Evolutionary conservation across 2,797 vertebrate genomes (phyloP), one percentile per base, ranked within the genome.

Genomic region (Neoniphon sammara): DNA sequence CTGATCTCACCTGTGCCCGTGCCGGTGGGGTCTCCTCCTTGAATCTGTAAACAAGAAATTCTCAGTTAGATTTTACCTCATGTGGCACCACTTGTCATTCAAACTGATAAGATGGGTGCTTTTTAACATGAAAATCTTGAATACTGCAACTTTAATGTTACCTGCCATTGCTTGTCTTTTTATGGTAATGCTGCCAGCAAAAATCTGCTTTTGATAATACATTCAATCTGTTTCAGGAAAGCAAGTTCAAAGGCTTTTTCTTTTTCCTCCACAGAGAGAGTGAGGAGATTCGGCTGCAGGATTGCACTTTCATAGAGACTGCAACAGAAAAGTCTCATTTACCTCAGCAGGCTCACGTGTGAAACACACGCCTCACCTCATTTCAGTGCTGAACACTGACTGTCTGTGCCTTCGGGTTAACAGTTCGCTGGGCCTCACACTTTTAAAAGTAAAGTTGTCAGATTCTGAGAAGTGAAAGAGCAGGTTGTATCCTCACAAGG

Each of bases 1-100:
- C 49, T 78, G 2, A 0, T 52, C 89, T 78, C 90, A 99, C 98
- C 97, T 92, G 96, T 97, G 56, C 98, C 97, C 0, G 97, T 98
- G 87, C 97, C 98, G 1, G 97, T 98, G 0, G 98, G 98, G 88
- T 99, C 98, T 4, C 98, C 98, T 44, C 98, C 98, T 85, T 99
- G 98, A 88, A 99, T 99, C 98, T 99, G 85, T 34, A 18, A 30
- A 31, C 47, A 14, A 34, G 44, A 42, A 50, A n/a, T 14, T 21
- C 21, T 3, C 9, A 17, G 21, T 59, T 15, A 82, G 42, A 34
- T 44, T 36, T 60, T 36, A 39, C 7, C 20, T 34, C 1, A 6
- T 11, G 36, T 7, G 11, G 36, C 36, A 10, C 36, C 2, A 10
- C 36, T 7, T 39, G 8, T 10, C 7, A 12, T 39, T 12, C 4